Evolutionary conservation across 1,140 invertebrate genomes (phyloP).

Genomic region (Carposina sasakii): DNA sequence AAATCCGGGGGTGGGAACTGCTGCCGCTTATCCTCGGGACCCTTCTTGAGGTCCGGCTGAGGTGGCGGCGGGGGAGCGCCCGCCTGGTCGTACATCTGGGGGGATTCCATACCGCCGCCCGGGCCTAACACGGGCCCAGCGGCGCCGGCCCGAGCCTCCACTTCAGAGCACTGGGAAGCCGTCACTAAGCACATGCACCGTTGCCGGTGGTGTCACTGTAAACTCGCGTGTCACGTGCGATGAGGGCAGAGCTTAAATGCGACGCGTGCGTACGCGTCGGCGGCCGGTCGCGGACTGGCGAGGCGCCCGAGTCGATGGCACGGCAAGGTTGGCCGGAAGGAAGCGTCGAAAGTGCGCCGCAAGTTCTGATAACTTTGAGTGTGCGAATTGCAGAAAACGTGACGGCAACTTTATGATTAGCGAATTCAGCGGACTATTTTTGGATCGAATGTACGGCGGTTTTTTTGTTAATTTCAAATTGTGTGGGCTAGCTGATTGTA

Average conservation of each 20-base stretch:
- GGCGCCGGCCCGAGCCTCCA: slow-evolving; percentile 59
- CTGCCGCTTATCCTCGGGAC: slow-evolving; percentile 65
- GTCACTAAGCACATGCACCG: slow-evolving; percentile 61
- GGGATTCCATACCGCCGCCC: slow-evolving; percentile 77
- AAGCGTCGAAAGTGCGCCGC: slow-evolving; percentile 48
- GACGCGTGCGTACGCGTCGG: slow-evolving; percentile 40
- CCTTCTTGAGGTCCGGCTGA: slow-evolving; percentile 68
- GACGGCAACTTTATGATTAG: too few species aligned
- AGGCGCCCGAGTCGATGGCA: slow-evolving; percentile 29
- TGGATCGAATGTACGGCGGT: too few species aligned
- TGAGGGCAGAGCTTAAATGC: slow-evolving; percentile 10
- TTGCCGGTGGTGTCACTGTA: slow-evolving; percentile 38
- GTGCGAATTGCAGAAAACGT: too few species aligned
- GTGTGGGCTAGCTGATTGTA: too few species aligned
- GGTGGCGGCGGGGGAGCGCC: slow-evolving; percentile 68
- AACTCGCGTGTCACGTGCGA: slow-evolving; percentile 34
- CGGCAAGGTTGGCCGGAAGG: slow-evolving; percentile 64
- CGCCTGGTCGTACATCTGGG: slow-evolving; percentile 80
- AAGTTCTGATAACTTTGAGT: slow-evolving; percentile 38
- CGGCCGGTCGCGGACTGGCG: slow-evolving; percentile 50
- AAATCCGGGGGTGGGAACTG: slow-evolving; percentile 84
- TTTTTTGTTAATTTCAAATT: too few species aligned
- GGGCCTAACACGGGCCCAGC: slow-evolving; percentile 60
- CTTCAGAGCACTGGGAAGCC: slow-evolving; percentile 59
- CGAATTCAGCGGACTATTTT: slow-evolving; percentile 11